Conservation (phyloP, 1,140 invertebrate genomes). For the Drosophila nigromelanica region DNA sequence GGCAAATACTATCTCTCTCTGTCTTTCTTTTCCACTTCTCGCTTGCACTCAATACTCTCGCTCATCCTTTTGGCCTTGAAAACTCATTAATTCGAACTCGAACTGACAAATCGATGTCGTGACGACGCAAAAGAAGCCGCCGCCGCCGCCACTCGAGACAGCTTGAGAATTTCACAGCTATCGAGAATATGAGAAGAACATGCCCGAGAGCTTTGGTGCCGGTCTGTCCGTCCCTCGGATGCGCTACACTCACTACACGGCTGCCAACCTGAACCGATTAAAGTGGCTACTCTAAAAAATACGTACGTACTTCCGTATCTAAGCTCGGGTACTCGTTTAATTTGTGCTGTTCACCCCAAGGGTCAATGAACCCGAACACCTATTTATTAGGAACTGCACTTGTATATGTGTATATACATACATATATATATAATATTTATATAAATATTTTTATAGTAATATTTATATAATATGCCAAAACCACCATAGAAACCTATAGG, state of each 20-base stretch:
- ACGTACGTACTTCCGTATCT: conserved; percentile 5
- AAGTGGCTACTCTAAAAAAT: background rate
- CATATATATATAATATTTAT: too few species aligned
- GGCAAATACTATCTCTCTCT: background rate
- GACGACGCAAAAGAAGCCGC: conserved; percentile 38
- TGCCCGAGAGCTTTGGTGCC: conserved; percentile 36
- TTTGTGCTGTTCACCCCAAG: too few species aligned
- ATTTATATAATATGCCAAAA: too few species aligned
- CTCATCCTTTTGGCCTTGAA: conserved; percentile 75
- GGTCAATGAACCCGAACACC: background rate
- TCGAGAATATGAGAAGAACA: conserved; percentile 8
- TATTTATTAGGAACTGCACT: background rate
- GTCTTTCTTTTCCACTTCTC: background rate
- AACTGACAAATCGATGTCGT: conserved; percentile 35
- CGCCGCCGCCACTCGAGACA: conserved; percentile 54
- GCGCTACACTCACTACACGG: too few species aligned
- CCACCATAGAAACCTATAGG: too few species aligned
- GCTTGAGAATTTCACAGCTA: conserved; percentile 60
- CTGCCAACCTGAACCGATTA: too few species aligned
- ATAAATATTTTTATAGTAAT: too few species aligned
- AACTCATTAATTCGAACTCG: conserved; percentile 51
- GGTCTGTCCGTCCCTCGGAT: conserved; percentile 29
- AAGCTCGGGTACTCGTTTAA: background rate
- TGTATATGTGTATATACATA: background rate
- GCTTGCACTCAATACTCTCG: conserved; percentile 12